Conservation (phyloP, 2,113 vertebrate genomes). For the Paradoxurus hermaphroditus region DNA sequence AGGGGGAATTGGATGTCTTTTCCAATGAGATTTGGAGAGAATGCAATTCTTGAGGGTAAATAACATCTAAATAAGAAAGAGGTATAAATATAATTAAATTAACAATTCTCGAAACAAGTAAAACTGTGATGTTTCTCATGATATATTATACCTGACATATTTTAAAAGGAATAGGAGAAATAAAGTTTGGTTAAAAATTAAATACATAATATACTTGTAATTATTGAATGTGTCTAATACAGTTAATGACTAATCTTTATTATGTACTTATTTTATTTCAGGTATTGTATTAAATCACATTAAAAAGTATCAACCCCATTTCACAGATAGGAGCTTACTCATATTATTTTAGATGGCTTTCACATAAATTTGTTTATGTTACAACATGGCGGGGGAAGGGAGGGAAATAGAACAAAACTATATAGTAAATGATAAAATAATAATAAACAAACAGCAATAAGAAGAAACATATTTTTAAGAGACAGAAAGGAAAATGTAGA, state of each 20-base stretch:
- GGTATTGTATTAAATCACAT: background rate
- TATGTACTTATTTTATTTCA: background rate
- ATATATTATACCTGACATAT: background rate
- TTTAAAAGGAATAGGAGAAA: background rate
- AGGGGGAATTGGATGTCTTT: constrained; percentile 17
- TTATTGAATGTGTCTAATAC: background rate
- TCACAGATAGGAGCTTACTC: background rate
- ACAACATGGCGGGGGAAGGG: background rate
- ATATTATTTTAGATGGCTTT: background rate
- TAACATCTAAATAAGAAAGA: constrained; percentile 25
- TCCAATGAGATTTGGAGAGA: constrained; percentile 8
- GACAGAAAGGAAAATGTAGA: background rate
- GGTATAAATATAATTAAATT: background rate
- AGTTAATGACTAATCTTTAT: background rate
- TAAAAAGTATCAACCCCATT: background rate
- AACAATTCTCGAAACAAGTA: background rate
- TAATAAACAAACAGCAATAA: background rate
- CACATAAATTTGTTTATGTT: background rate
- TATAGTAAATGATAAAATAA: background rate
- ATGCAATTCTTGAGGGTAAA: constrained; percentile 18
- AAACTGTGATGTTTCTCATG: background rate
- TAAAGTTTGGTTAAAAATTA: background rate
- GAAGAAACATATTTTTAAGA: background rate
- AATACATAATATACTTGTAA: background rate
- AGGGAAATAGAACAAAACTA: background rate